phyloP scores from a whole-genome alignment of 2,888 invertebrate species.

The Cremastinae sp. region DNA sequence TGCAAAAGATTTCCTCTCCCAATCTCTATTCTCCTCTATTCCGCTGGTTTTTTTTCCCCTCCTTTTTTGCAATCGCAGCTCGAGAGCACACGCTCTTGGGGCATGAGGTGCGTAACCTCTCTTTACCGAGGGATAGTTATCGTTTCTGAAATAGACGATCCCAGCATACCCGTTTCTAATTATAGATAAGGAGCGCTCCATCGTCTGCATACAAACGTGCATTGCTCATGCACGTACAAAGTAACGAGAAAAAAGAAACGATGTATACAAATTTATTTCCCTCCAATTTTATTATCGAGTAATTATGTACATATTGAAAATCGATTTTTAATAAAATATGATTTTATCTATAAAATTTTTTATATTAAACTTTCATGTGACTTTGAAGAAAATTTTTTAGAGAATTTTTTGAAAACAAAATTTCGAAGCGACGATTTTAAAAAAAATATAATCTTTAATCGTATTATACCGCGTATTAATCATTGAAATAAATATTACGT shows the following conservation, averaged over 20 bases:
- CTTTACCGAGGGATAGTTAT: slow-evolving; percentile 63
- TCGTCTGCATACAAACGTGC: background rate
- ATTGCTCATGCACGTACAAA: background rate
- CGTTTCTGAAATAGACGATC: slow-evolving; percentile 73
- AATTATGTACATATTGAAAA: too few relatives aligned
- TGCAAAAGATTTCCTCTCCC: slow-evolving; percentile 20
- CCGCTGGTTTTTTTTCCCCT: slow-evolving; percentile 13
- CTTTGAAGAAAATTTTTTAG: too few relatives aligned
- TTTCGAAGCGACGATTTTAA: too few relatives aligned
- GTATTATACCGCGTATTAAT: too few relatives aligned
- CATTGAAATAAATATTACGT: too few relatives aligned
- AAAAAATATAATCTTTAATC: too few relatives aligned
- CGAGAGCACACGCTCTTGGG: slow-evolving; percentile 18
- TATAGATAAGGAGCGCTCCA: slow-evolving; percentile 69
- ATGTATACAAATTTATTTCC: too few relatives aligned
- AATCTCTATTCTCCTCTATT: slow-evolving; percentile 32
- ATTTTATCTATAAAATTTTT: too few relatives aligned
- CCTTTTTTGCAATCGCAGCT: background rate
- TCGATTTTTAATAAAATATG: too few relatives aligned
- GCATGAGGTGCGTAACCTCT: slow-evolving; percentile 65
- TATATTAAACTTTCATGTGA: too few relatives aligned
- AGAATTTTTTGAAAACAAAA: too few relatives aligned
- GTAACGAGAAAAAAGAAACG: background rate
- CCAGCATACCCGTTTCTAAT: slow-evolving; percentile 69
- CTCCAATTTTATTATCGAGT: too few relatives aligned